Base-by-base conservation (phyloP, 2,797 vertebrate species). In the Acanthopagrus latus region DNA sequence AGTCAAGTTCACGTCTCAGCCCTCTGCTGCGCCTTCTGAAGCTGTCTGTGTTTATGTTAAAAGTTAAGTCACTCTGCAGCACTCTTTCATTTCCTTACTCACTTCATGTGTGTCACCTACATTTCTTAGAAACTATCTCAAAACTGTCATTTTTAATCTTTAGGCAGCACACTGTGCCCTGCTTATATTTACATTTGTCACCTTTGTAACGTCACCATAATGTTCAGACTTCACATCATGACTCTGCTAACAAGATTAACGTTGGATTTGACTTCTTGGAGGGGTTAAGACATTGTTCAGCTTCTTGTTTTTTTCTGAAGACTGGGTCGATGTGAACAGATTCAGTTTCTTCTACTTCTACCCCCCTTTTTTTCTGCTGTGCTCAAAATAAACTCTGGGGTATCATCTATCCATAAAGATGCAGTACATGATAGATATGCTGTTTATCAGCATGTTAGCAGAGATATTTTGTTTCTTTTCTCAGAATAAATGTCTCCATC, bases 311-410 rank as follows among this genome's bases (percentile, higher is more conserved):
- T 27, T 72, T 59, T 57, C 33, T 57, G 62, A 9, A 63, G 62
- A 2, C 18, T 67, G 75, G 73, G 82, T 88, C 82, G 13, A 84
- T 86, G 44, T 47, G 56, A 64, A 46, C 18, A 65, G 77, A 83
- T 84, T 81, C 29, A 11, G 16, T 89, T 86, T 62, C 82, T 76
- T 48, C 17, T n/a, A 1, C 41, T n/a, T 17, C 38, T 17, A 9
- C 7, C 33, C 4, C 33, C 38, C 62, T 14, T 48, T 17, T 2
- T 52, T 63, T 65, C 46, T 20, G 55, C 55, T 56, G 21, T 55
- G 80, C 75, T 85, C 13, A 71, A 82, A 91, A 88, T 89, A 89
- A 60, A 76, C 81, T 11, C 52, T 21, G 76, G 8, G 57, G 27
- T 86, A 81, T 88, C 82, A 68, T 54, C 16, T 88, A 4, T 72